These are phyloP conservation scores for Bellardia pandia DNA, from an alignment of 2,888 invertebrate genomes.

Conservation along the genomic window DNA sequence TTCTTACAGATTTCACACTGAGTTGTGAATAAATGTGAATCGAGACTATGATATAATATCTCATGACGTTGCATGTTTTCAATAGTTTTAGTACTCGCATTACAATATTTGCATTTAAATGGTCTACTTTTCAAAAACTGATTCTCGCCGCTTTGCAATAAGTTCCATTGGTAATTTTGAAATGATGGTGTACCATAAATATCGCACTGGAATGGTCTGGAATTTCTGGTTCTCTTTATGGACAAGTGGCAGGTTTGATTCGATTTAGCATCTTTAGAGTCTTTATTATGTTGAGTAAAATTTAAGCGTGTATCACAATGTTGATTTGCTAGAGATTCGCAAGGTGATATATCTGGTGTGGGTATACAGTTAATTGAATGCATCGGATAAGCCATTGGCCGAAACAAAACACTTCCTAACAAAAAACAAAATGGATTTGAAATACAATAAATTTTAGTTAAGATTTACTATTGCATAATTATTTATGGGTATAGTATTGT, in stretches of 20 bases:
- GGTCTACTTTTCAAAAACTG: background rate
- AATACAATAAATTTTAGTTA: no score
- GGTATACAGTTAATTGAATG: background rate
- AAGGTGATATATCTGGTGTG: constrained; percentile 31
- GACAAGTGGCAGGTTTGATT: background rate
- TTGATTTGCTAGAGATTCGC: constrained; percentile 7
- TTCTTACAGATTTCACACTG: constrained; percentile 34
- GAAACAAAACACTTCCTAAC: background rate
- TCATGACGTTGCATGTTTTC: constrained; percentile 17
- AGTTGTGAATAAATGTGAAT: background rate
- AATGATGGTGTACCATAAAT: background rate
- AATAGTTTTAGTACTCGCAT: background rate
- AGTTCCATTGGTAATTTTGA: background rate
- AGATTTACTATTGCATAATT: no score
- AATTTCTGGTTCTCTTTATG: background rate
- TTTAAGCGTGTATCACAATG: background rate
- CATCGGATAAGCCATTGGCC: background rate
- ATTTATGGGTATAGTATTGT: no score
- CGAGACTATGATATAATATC: constrained; percentile 23
- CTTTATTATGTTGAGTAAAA: background rate
- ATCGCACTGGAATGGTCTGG: constrained; percentile 17
- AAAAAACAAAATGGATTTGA: background rate
- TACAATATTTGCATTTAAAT: constrained; percentile 37
- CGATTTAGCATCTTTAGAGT: background rate
- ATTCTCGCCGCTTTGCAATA: background rate